These are phyloP conservation scores for Ametastegia equiseti DNA, from an alignment of 2,888 invertebrate genomes.

Conservation along the genomic window DNA sequence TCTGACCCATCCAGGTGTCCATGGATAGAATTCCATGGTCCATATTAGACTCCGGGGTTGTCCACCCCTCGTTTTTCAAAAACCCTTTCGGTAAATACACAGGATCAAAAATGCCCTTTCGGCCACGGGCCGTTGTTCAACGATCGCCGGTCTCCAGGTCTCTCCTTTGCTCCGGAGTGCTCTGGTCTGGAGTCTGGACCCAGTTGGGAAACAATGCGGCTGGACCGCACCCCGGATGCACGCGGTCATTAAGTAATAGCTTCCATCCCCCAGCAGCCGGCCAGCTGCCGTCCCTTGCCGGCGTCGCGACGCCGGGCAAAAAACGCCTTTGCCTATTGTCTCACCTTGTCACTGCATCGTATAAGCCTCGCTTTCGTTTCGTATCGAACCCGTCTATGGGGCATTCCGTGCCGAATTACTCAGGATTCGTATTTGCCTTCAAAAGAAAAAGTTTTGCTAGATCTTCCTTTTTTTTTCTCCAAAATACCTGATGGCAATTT, in stretches of 20 bases:
- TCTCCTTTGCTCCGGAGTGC: too few species aligned
- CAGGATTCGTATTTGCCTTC: not conserved
- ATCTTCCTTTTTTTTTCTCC: not conserved
- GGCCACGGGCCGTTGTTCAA: conserved; percentile 24
- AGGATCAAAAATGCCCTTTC: conserved; percentile 22
- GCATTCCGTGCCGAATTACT: too few species aligned
- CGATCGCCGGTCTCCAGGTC: not conserved
- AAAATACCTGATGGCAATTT: not conserved
- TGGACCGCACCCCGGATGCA: conserved; percentile 74
- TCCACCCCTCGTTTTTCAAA: conserved; percentile 34
- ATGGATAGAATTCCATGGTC: conserved; percentile 48
- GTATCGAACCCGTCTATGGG: too few species aligned
- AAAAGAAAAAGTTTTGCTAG: not conserved
- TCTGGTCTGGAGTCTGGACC: conserved; percentile 11
- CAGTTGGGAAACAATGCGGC: conserved; percentile 70
- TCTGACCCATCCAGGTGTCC: conserved; percentile 69
- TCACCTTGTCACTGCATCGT: conserved; percentile 48
- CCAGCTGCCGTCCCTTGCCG: conserved; percentile 44
- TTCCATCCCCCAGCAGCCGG: conserved; percentile 63
- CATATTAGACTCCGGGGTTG: not conserved
- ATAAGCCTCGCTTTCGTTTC: conserved; percentile 55
- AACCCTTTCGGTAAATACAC: conserved; percentile 2
- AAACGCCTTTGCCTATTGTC: conserved; percentile 53
- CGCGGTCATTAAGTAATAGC: conserved; percentile 70
- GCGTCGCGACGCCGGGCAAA: conserved; percentile 51